phyloP scores from a whole-genome alignment of 2,113 vertebrate genomes.

The Paedocypris sp. region DNA sequence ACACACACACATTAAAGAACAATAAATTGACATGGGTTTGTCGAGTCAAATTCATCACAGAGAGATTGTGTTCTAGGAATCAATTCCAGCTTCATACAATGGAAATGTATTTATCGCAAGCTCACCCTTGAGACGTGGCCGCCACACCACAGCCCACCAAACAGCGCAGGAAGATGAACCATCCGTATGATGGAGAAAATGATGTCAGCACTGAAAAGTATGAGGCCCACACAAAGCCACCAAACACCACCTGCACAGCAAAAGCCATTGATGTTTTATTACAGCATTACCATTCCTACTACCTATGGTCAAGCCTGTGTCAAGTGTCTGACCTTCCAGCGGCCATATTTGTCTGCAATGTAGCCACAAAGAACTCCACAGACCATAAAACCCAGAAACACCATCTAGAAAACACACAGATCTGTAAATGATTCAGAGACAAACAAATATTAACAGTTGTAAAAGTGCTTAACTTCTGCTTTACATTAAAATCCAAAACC shows the following conservation, averaged over 20 bases:
- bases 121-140: conserved; percentile 81
- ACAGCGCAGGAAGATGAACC: conserved; percentile 86
- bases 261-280: neutral
- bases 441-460: too few relatives aligned
- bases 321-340: conserved; percentile 75
- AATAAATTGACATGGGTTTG: too few relatives aligned
- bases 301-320: too few relatives aligned
- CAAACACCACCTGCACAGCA: conserved; percentile 66
- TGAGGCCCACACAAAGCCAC: conserved; percentile 80
- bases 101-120: neutral
- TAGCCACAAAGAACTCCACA: conserved; percentile 78
- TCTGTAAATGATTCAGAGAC: conserved; percentile 11
- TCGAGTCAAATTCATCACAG: too few relatives aligned
- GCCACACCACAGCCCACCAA: conserved; percentile 89
- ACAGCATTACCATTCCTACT: too few relatives aligned
- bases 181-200: conserved; percentile 77
- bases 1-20: too few relatives aligned
- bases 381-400: conserved; percentile 90
- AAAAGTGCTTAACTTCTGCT: too few relatives aligned
- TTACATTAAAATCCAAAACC: too few relatives aligned
- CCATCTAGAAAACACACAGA: conserved; percentile 67
- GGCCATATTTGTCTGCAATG: conserved; percentile 79
- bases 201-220: conserved; percentile 92
- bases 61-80: too few relatives aligned
- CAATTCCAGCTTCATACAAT: neutral